Evolutionary conservation across 2,797 vertebrate genomes (phyloP), one percentile per base, ranked within the genome.

Genomic region (Anabas testudineus): DNA sequence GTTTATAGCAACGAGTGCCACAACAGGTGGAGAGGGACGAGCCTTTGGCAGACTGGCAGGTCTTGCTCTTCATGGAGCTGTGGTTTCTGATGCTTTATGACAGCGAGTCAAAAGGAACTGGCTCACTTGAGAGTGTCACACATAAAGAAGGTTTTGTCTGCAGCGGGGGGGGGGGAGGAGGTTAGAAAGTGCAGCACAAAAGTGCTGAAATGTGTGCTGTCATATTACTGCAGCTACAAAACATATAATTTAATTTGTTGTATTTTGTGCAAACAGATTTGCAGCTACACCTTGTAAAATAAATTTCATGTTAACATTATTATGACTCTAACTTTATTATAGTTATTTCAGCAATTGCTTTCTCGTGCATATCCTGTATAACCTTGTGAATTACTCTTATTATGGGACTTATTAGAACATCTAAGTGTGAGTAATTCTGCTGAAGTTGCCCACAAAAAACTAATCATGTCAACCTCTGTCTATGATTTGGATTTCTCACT

Each of bases 1-100:
- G 98, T 99, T 99, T 97, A 96, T 99, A 98, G 98, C 97, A 99
- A 99, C 97, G 76, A 90, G 90, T 76, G 86, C 93, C 95, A 97
- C 92, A 99, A 98, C 96, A 99, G 93, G 91, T 91, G 79, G 68
- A 60, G 91, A 87, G 74, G 47, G 59, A 89, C 86, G 94, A 90
- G 73, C 84, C 84, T 74, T 85, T 90, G 90, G 88, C 85, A 86
- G 68, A 55, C 78, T 61, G 74, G 83, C 88, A 84, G 80, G 69
- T 73, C 72, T 57, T 42, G 60, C 64, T 88, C 82, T 91, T 89
- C 74, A 70, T 78, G 69, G 86, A 78, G 82, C 81, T 79, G 82
- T 80, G 90, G 55, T 86, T 92, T 91, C 79, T 93, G 91, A 92
- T 90, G 85, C 82, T 88, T 89, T 80, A 80, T 94, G 92, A 94